Evolutionary conservation across 2,888 invertebrate species (phyloP), one percentile per base, ranked within the genome.

Genomic region (Cephus spinipes): DNA sequence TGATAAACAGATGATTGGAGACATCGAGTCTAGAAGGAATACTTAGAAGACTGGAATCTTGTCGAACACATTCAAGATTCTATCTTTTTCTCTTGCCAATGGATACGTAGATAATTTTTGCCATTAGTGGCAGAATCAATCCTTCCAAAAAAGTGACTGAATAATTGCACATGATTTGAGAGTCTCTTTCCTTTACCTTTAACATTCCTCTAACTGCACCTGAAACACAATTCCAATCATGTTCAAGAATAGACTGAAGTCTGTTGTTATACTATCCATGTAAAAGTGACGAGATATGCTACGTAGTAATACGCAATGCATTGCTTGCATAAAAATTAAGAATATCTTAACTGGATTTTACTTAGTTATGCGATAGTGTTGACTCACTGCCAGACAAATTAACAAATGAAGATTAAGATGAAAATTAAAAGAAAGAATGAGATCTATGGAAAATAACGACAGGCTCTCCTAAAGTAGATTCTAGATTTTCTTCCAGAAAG

Each of bases 401-500:
- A 23, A 15, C 1, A 15, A 40, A 40, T 15, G 40, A 55, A 23
- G 23, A 23, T 55, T 55, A 55, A 9, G 9, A 23, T 55, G 9
- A 55, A 55, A 55, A 23, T 55, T 1, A 23, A 55, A 55, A 55
- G 4, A 9, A 23, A 15, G 23, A 55, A 55, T 55, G 23, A 23
- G 55, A 55, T 23, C 55, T 23, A 55, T 55, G 55, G 55, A 55
- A 55, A 55, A 23, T 55, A 55, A 55, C 9, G 55, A 23, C 55
- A 55, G 55, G 23, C 55, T 55, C 23, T 23, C 55, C 9, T 23
- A 55, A 9, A 55, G 23, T 55, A 55, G 0, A 23, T 55, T 55
- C 55, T 23, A 55, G 9, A 55, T 15, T 81, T 78, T 84, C 85
- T 84, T 85, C 84, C 85, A 81, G 81, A 85, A 80, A 79, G 76